Percentiles rank a stretch among this genome's conserved stretches.
These are phyloP conservation scores for Rhinoraja longicauda DNA, from an alignment of 2,797 vertebrate species.

Conservation along the genomic window DNA sequence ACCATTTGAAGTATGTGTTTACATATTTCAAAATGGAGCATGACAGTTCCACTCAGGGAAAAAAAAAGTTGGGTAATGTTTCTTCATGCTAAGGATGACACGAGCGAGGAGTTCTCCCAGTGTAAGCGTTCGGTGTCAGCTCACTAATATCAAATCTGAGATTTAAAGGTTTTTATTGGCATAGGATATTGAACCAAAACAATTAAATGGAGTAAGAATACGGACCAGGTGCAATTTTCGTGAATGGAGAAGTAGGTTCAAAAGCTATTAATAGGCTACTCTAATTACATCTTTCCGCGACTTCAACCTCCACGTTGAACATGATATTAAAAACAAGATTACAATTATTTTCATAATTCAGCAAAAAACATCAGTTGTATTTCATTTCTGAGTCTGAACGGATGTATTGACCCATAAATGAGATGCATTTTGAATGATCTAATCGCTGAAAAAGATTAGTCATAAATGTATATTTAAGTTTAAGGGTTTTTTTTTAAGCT, in stretches of 20 bases:
- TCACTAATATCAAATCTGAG: neutral
- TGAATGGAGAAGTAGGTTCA: neutral
- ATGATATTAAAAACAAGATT: neutral
- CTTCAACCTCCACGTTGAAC: neutral
- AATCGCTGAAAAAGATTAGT: neutral
- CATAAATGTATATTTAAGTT: too few relatives aligned
- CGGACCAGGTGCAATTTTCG: neutral
- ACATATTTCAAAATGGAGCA: slow-evolving; percentile 19
- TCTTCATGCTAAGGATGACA: neutral
- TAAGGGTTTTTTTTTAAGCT: too few relatives aligned
- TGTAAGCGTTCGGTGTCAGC: neutral
- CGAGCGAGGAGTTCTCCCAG: neutral
- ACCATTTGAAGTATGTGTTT: neutral
- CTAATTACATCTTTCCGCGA: neutral
- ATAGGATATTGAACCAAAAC: neutral
- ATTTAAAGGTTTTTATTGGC: neutral
- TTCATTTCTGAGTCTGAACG: neutral
- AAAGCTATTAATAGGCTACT: neutral
- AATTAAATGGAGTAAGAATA: neutral
- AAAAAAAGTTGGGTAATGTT: neutral
- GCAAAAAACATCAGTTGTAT: neutral
- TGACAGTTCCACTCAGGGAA: neutral
- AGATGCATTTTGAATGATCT: neutral
- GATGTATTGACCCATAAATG: neutral
- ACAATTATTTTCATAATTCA: neutral